These are phyloP conservation scores for Cephus cinctus DNA, from an alignment of 1,140 invertebrate genomes.

Conservation along the genomic window DNA sequence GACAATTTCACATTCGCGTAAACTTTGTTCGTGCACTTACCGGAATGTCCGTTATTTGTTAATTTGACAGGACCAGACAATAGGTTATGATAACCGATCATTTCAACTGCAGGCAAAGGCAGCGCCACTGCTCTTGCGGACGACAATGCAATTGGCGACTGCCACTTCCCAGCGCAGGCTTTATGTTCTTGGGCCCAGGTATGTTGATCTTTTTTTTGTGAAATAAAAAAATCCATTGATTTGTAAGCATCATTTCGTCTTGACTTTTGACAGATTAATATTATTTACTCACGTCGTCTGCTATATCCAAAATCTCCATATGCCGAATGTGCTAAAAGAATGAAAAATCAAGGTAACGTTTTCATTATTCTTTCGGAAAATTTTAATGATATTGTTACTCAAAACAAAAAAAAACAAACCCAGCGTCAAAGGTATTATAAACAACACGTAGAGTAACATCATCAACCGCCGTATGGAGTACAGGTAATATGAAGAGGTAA, in stretches of 20 bases:
- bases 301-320: constrained; percentile 22
- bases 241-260: no score
- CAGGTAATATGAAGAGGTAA: not conserved
- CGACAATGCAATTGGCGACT: constrained; percentile 66
- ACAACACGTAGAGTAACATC: constrained; percentile 3
- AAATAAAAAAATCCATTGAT: no score
- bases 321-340: constrained; percentile 3
- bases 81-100: constrained; percentile 69
- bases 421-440: not conserved
- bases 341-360: not conserved
- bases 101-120: constrained; percentile 68
- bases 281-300: constrained; percentile 18
- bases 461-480: not conserved
- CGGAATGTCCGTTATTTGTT: constrained; percentile 69
- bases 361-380: not conserved
- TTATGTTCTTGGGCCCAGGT: constrained; percentile 62
- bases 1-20: constrained; percentile 1
- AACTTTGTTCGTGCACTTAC: constrained; percentile 42
- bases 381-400: not conserved
- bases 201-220: constrained; percentile 65
- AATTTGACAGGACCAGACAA: constrained; percentile 61
- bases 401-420: constrained; percentile 1
- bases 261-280: not conserved
- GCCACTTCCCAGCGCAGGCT: constrained; percentile 62
- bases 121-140: constrained; percentile 62